Base-by-base conservation (phyloP, 2,797 vertebrate species). In the Arrhamphus sclerolepis region DNA sequence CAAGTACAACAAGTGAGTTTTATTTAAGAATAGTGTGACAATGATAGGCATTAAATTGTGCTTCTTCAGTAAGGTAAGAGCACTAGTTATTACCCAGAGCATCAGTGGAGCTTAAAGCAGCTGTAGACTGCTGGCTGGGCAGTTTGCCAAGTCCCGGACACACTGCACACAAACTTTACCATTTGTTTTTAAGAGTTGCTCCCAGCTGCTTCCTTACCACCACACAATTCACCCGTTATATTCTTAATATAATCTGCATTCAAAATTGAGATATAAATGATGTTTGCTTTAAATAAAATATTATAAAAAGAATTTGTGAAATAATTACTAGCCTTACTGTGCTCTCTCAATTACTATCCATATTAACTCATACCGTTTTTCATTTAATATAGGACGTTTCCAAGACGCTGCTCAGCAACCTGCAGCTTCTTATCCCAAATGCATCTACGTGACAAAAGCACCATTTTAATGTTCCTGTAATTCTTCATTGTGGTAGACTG, bases 401-500 rank as follows among this genome's bases (percentile, higher is more conserved):
- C 42, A 18, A 69, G 40, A 63, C 34, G 55, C 52, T 51, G 20
- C 22, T 18, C 17, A 70, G 67, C 46, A 6, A 52, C 19, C 75
- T 56, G 39, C 24, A 40, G 49, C 67, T 40, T 39, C 43, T 46
- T 16, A 41, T 67, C 60, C 41, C 63, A 43, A 18, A 59, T 70
- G 62, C 55, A 19, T 72, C 59, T 46, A 46, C 44, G 62, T 72
- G 56, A 44, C 29, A 71, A 66, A 43, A 77, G n/a, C 38, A 22
- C 41, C 41, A 38, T 75, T 54, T 65, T 21, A 66, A 69, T 78
- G 73, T 44, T 65, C 65, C 73, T 77, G 77, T 75, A 42, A 63
- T 62, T 65, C 64, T 76, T 81, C 72, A 74, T 61, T 78, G 75
- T 82, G 80, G 72, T 19, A 66, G 64, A 81, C 50, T 82, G 74